Conservation (phyloP, 2,113 vertebrate genomes). For the Prunella himalayana region DNA sequence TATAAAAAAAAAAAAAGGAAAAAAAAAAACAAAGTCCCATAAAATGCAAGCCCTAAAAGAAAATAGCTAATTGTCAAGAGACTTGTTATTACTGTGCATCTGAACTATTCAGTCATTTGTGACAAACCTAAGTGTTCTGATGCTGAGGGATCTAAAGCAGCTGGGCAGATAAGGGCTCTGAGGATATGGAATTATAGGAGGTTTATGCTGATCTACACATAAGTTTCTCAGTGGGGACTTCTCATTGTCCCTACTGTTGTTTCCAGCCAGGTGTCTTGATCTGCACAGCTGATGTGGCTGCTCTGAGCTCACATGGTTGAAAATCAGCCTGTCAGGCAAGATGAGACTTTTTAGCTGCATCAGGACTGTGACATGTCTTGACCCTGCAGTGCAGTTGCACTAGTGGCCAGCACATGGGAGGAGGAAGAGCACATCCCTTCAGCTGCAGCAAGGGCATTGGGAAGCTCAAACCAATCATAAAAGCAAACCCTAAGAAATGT, state of each 20-base stretch:
- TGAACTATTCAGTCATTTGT: background rate
- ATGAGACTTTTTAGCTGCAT: background rate
- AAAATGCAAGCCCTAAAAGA: background rate
- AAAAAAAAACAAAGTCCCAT: background rate
- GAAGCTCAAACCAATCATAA: background rate
- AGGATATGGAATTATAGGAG: background rate
- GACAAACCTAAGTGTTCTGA: background rate
- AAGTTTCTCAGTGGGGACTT: background rate
- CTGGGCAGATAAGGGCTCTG: background rate
- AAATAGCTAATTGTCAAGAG: background rate
- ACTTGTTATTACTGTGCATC: background rate
- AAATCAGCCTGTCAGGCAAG: background rate
- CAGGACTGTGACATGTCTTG: background rate
- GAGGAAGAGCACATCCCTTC: background rate
- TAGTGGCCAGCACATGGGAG: background rate
- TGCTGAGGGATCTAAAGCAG: background rate
- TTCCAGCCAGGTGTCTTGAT: background rate
- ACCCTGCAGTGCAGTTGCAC: accelerated
- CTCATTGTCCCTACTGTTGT: background rate
- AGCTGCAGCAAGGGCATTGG: background rate
- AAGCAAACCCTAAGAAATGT: background rate
- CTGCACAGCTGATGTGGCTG: background rate
- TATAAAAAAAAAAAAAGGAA: no score
- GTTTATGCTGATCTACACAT: background rate
- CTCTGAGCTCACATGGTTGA: background rate